A percentile compares a stretch with the other conserved stretches of the same genome.
Conservation (phyloP, 2,888 invertebrate species). For the Petrolisthes manimaculis region DNA sequence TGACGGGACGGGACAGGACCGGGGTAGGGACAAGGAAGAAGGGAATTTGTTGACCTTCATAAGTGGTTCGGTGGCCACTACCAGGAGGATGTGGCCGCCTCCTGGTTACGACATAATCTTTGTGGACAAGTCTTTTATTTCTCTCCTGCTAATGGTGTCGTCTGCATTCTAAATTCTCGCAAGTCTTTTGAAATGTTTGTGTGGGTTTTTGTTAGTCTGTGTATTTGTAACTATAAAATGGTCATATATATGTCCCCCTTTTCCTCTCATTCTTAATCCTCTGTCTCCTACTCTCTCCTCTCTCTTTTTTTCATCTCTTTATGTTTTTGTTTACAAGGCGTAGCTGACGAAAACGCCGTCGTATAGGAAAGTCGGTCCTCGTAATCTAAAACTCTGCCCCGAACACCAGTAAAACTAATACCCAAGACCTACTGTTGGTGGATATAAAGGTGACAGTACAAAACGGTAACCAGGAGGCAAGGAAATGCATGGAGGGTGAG, state of each 20-base stretch:
- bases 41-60: conserved; percentile 11
- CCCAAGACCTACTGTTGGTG: background rate
- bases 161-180: too few relatives aligned
- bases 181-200: too few relatives aligned
- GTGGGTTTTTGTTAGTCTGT: too few relatives aligned
- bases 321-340: background rate
- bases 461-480: background rate
- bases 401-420: background rate
- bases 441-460: background rate
- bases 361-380: background rate
- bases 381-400: background rate
- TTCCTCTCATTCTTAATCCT: background rate
- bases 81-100: conserved; percentile 1
- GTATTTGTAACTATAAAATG: too few relatives aligned
- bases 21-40: background rate
- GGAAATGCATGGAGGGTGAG: background rate
- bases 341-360: background rate
- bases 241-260: background rate
- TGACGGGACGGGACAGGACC: background rate
- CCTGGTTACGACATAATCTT: too few relatives aligned
- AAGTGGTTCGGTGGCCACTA: conserved; percentile 19
- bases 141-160: too few relatives aligned
- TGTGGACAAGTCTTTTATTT: too few relatives aligned
- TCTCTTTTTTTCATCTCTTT: background rate
- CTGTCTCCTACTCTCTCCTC: background rate